Conservation (phyloP, 2,113 vertebrate species). For the Bambusicola thoracicus region DNA sequence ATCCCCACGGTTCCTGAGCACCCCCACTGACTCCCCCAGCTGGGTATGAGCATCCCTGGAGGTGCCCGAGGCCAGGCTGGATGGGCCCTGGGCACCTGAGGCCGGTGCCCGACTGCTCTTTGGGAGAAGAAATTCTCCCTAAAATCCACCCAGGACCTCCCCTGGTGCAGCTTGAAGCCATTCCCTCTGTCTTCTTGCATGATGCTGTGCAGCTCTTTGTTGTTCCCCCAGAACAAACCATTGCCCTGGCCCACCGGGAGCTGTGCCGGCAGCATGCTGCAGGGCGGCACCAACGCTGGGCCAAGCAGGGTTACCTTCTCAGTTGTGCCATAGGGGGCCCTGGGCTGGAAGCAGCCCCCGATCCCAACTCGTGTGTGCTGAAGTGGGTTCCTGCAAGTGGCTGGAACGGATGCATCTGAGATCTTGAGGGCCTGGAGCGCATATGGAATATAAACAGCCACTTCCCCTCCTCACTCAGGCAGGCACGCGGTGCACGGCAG, state of each 20-base stretch:
- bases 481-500: not conserved
- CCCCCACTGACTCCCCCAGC: too few species aligned
- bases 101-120: too few species aligned
- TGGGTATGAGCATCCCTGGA: too few species aligned
- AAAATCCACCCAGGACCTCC: too few species aligned
- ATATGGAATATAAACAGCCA: not conserved
- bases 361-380: not conserved
- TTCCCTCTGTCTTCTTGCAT: not conserved
- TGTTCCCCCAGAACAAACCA: not conserved
- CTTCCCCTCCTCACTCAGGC: not conserved
- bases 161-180: rapidly evolving
- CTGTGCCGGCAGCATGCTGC: not conserved
- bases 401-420: slow-evolving; percentile 21
- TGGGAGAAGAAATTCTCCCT: too few species aligned
- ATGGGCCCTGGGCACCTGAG: too few species aligned
- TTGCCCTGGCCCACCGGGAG: not conserved
- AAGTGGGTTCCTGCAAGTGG: slow-evolving; percentile 17
- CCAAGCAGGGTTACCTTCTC: too few species aligned
- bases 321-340: not conserved
- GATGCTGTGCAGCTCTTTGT: not conserved
- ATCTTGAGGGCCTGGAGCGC: slow-evolving; percentile 5
- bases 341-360: rapidly evolving
- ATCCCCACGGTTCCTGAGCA: too few species aligned
- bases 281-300: not conserved
- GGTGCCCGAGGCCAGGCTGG: too few species aligned